A percentile compares a stretch with the other conserved stretches of the same genome.
Evolutionary conservation across 1,140 invertebrate species (phyloP).

Genomic region (Phymastichus coffea): DNA sequence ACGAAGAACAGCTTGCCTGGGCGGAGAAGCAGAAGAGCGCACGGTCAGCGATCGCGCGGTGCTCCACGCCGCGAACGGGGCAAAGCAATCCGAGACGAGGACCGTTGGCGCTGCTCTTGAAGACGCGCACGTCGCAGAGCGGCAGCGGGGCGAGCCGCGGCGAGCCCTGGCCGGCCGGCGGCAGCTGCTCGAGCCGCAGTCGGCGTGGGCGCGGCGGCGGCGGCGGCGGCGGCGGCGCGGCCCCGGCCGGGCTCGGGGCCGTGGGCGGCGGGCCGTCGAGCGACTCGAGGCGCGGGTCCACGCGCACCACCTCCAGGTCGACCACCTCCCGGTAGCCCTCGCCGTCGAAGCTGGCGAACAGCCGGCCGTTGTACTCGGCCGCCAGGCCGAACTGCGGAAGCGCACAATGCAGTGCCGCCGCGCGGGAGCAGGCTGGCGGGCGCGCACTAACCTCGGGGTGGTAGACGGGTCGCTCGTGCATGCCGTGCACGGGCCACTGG

Average conservation of each 20-base stretch:
- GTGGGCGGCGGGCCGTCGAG: neutral
- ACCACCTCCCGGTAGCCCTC: constrained; percentile 34
- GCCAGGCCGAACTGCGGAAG: constrained; percentile 39
- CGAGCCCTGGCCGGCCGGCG: neutral
- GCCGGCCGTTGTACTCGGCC: constrained; percentile 37
- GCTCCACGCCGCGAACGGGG: too few species aligned
- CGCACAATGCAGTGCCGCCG: neutral
- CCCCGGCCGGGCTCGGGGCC: neutral
- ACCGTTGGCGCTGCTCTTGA: constrained; percentile 21
- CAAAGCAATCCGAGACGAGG: too few species aligned
- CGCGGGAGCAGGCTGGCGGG: too few species aligned
- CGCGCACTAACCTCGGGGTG: constrained; percentile 40
- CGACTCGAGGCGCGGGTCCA: constrained; percentile 31
- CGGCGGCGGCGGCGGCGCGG: neutral
- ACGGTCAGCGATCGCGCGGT: too few species aligned
- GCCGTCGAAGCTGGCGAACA: constrained; percentile 38
- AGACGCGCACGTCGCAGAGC: constrained; percentile 13
- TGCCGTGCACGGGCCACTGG: constrained; percentile 48
- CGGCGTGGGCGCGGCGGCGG: neutral
- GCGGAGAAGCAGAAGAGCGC: too few species aligned
- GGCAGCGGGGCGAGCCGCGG: constrained; percentile 1
- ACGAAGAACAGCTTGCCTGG: constrained; percentile 25
- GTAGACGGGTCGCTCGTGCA: constrained; percentile 50
- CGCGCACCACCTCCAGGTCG: constrained; percentile 35
- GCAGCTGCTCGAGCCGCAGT: neutral